Evolutionary conservation across 2,113 vertebrate species (phyloP).

Genomic region (Oryzias woworae): DNA sequence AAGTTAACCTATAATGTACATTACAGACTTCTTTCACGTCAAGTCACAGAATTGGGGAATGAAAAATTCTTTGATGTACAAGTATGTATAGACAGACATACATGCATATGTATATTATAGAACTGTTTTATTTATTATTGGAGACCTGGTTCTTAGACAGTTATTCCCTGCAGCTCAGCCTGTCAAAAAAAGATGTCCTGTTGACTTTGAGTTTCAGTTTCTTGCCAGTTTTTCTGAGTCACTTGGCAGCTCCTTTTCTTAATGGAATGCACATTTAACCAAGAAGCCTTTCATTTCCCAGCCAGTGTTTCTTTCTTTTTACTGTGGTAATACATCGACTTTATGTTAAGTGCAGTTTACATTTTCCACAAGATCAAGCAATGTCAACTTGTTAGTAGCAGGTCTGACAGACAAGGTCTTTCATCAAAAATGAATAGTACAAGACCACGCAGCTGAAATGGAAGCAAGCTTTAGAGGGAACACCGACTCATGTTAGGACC

Average conservation of each 20-base stretch:
- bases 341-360: conserved; percentile 21
- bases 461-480: not conserved
- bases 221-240: conserved; percentile 16
- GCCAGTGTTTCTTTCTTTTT: conserved; percentile 35
- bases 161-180: conserved; percentile 11
- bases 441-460: not conserved
- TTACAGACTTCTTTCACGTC: not conserved
- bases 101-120: not conserved
- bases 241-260: conserved; percentile 18
- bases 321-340: conserved; percentile 14
- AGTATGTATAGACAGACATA: not conserved
- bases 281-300: conserved; percentile 24
- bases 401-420: conserved; percentile 3
- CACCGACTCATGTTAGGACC: not conserved
- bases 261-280: conserved; percentile 19
- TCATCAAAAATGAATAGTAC: conserved; percentile 5
- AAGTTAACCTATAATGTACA: not conserved
- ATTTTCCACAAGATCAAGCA: conserved; percentile 21
- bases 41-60: not conserved
- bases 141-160: conserved; percentile 13
- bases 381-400: conserved; percentile 1
- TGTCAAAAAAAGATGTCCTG: conserved; percentile 22
- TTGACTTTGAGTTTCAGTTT: conserved; percentile 6
- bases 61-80: not conserved
- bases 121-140: not conserved